These are phyloP conservation scores for Anolis carolinensis DNA, from an alignment of 2,113 vertebrate species.

Conservation along the genomic window DNA sequence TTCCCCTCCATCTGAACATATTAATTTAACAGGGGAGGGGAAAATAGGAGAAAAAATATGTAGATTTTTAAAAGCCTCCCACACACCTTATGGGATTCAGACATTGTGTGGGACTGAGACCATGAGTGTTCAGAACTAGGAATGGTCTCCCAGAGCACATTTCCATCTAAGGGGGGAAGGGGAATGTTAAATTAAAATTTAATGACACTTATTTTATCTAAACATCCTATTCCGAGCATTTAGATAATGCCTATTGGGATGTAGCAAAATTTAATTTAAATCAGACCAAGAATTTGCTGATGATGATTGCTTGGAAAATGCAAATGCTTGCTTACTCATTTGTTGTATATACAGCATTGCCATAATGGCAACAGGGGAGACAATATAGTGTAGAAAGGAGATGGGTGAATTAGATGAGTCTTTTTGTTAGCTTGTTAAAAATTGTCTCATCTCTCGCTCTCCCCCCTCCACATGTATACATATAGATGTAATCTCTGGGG, in stretches of 20 bases:
- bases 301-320: conserved; percentile 61
- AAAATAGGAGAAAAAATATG: conserved; percentile 72
- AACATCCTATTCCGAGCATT: conserved; percentile 70
- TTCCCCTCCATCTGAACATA: conserved; percentile 78
- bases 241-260: conserved; percentile 64
- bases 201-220: conserved; percentile 69
- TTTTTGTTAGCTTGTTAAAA: background rate
- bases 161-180: conserved; percentile 46
- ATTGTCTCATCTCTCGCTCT: background rate
- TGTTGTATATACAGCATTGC: background rate
- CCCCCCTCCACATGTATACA: no score
- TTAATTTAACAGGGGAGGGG: conserved; percentile 71
- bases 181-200: conserved; percentile 67
- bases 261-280: conserved; percentile 50
- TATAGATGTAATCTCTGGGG: no score
- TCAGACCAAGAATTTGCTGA: conserved; percentile 51
- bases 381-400: conserved; percentile 35
- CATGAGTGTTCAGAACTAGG: conserved; percentile 70
- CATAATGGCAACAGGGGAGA: conserved; percentile 51
- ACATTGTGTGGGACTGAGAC: conserved; percentile 77
- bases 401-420: background rate
- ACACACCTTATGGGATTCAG: conserved; percentile 83
- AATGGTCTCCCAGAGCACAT: conserved; percentile 71
- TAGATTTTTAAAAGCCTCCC: conserved; percentile 79
- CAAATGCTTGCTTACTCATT: conserved; percentile 51